Evolutionary conservation across 2,888 invertebrate species (phyloP), one percentile per base, ranked within the genome.

Genomic region (Acleris holmiana): DNA sequence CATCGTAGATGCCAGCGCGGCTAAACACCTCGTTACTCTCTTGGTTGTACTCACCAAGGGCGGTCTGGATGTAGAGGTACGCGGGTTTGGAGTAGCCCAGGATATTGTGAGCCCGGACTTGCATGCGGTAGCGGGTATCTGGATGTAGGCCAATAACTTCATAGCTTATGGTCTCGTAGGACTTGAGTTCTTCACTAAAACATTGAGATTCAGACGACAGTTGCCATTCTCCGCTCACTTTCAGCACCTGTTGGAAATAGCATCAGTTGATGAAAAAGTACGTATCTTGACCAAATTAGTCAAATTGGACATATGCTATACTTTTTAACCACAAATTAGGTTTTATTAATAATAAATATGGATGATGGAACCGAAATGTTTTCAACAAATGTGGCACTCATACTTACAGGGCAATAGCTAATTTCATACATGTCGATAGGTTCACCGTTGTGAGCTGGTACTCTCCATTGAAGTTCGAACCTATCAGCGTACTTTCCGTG

Each of bases 401-500:
- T 62, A 86, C 87, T 95, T 93, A 97, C 97, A 80, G 95, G 95
- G 84, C 97, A 97, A 85, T 95, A 97, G 82, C 93, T 95, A 70
- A 98, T 94, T 83, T 95, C 94, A 86, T 98, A 98, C 84, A 93
- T 93, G 80, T 97, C 96, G 78, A 98, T 98, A 25, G 96, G 96
- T 86, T 97, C 97, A 8, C 98, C 98, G 86, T 98, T 98, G 80
- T 98, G 96, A 57, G 96, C 95, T 0, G 98, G 98, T 57, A 96
- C 95, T 76, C 94, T 95, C 98, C 98, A 98, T 78, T 95, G 94
- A 19, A 98, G 85, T 78, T 97, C 96, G 80, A 95, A 97, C 80
- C 95, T 95, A 86, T 97, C 96, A 25, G 95, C 95, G 83, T 95
- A 97, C 48, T 86, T 91, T 61, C 90, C 90, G 72, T 91, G 89